Conservation (phyloP, 2,797 vertebrate genomes). For the Coccyzus lansbergi region DNA sequence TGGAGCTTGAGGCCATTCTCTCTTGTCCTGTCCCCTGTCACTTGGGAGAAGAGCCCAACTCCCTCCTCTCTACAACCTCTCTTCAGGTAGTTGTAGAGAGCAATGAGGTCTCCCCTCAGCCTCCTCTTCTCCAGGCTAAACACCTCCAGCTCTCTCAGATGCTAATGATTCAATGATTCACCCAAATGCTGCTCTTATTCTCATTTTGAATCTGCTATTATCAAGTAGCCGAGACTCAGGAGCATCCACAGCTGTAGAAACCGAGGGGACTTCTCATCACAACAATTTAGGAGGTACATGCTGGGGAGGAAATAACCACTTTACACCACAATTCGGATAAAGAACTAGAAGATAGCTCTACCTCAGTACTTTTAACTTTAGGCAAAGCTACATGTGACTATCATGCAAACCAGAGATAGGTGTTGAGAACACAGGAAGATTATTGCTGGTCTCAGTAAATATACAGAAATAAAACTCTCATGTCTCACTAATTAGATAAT, state of each 20-base stretch:
- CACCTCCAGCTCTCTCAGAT: too few relatives aligned
- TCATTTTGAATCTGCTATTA: background rate
- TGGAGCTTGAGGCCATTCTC: too few relatives aligned
- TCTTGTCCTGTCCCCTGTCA: too few relatives aligned
- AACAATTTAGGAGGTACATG: accelerated
- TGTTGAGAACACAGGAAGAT: background rate
- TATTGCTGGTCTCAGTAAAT: background rate
- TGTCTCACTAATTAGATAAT: background rate
- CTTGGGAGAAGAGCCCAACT: too few relatives aligned
- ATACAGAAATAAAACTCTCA: background rate
- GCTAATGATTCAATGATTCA: background rate
- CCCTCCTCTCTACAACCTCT: too few relatives aligned
- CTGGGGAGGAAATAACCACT: background rate
- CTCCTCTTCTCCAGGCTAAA: too few relatives aligned
- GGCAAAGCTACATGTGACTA: background rate
- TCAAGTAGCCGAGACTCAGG: background rate
- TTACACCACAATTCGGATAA: background rate
- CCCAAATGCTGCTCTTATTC: background rate
- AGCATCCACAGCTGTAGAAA: background rate
- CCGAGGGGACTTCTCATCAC: background rate
- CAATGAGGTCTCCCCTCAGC: too few relatives aligned
- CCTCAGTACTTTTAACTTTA: background rate
- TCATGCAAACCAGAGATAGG: background rate
- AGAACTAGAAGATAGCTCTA: background rate
- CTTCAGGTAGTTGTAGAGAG: too few relatives aligned